Conservation (phyloP, 2,113 vertebrate genomes). For the Vidua macroura region DNA sequence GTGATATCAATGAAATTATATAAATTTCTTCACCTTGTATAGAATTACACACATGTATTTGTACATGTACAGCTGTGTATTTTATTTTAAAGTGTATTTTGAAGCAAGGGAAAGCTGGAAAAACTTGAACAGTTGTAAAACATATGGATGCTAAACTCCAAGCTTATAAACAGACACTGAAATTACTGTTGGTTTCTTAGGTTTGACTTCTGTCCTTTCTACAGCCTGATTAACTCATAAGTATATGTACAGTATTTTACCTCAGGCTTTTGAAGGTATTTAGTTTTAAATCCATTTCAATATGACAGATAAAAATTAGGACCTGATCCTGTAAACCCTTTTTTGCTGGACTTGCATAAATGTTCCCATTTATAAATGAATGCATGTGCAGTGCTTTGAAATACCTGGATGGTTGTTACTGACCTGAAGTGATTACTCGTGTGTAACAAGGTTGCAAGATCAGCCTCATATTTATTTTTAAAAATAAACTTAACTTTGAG, state of each 20-base stretch:
- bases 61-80: background rate
- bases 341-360: background rate
- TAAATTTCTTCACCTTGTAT: background rate
- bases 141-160: background rate
- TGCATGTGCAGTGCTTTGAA: background rate
- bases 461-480: accelerated
- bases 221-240: background rate
- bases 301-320: background rate
- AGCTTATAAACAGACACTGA: background rate
- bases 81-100: background rate
- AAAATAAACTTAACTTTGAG: background rate
- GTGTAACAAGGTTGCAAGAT: background rate
- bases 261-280: background rate
- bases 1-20: background rate
- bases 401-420: background rate
- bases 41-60: background rate
- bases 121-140: background rate
- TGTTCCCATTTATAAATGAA: background rate
- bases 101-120: background rate
- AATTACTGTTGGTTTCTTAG: background rate
- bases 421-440: background rate
- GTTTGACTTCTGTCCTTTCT: background rate
- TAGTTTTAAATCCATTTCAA: background rate
- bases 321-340: background rate
- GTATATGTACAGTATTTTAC: background rate